Percentiles rank a stretch among this genome's conserved stretches.
These are phyloP conservation scores for Aphaenogaster rudis DNA, from an alignment of 1,140 invertebrate genomes.

Conservation along the genomic window DNA sequence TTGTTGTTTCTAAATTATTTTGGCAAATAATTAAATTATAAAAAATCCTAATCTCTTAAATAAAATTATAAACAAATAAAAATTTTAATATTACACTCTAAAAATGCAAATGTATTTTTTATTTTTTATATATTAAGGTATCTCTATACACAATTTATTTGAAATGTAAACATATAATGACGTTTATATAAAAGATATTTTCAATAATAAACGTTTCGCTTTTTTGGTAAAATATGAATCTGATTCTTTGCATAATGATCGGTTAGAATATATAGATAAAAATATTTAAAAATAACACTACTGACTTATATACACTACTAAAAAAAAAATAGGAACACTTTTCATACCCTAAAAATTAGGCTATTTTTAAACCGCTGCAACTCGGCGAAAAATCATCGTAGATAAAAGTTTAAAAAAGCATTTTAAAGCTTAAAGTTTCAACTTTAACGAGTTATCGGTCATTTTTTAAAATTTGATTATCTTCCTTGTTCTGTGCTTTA, in stretches of 20 bases:
- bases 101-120: background rate
- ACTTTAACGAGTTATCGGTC: too few relatives aligned
- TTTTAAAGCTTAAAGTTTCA: too few relatives aligned
- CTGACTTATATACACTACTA: too few relatives aligned
- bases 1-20: background rate
- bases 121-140: background rate
- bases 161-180: background rate
- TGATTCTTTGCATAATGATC: background rate
- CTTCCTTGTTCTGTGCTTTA: too few relatives aligned
- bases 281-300: background rate
- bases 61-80: background rate
- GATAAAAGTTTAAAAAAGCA: too few relatives aligned
- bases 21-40: background rate
- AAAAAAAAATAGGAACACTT: too few relatives aligned
- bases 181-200: background rate
- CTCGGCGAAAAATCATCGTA: too few relatives aligned
- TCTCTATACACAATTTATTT: background rate
- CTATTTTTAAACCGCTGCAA: too few relatives aligned
- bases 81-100: background rate
- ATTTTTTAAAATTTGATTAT: too few relatives aligned
- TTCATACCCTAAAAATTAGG: too few relatives aligned
- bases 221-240: background rate
- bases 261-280: background rate
- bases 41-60: background rate
- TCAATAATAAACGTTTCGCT: background rate